Evolutionary conservation across 2,888 invertebrate species (phyloP).

Genomic region (Axea sp.): DNA sequence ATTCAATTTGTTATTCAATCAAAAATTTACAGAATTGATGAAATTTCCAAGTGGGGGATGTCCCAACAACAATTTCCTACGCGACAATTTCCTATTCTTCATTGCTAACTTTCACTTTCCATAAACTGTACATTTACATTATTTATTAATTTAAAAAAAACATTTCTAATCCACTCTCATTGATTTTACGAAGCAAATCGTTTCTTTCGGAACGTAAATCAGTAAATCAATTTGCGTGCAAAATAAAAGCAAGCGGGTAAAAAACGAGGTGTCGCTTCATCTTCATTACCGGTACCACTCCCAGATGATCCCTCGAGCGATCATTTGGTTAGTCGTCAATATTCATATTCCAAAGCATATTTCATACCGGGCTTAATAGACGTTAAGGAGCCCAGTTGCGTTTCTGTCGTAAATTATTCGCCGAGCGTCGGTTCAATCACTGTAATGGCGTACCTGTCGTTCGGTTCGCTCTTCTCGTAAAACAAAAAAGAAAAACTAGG

Average conservation of each 20-base stretch:
- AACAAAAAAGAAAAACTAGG: conserved; percentile 23
- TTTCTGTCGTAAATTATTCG: conserved; percentile 63
- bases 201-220: too few species aligned
- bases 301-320: conserved; percentile 41
- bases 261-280: conserved; percentile 32
- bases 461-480: conserved; percentile 13
- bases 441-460: conserved; percentile 63
- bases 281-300: conserved; percentile 56
- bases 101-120: too few species aligned
- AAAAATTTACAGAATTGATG: too few species aligned
- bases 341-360: conserved; percentile 46
- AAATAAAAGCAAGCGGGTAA: background rate
- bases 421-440: conserved; percentile 66
- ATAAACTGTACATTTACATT: too few species aligned
- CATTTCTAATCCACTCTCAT: too few species aligned
- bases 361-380: conserved; percentile 47
- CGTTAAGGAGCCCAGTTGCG: conserved; percentile 52
- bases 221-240: conserved; percentile 21
- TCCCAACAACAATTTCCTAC: too few species aligned
- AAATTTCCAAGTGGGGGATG: too few species aligned
- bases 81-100: too few species aligned
- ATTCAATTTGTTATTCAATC: too few species aligned
- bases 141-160: too few species aligned
- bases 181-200: too few species aligned
- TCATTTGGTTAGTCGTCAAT: conserved; percentile 45